phyloP scores from a whole-genome alignment of 2,888 invertebrate species.

The Vesta saturnalis region DNA sequence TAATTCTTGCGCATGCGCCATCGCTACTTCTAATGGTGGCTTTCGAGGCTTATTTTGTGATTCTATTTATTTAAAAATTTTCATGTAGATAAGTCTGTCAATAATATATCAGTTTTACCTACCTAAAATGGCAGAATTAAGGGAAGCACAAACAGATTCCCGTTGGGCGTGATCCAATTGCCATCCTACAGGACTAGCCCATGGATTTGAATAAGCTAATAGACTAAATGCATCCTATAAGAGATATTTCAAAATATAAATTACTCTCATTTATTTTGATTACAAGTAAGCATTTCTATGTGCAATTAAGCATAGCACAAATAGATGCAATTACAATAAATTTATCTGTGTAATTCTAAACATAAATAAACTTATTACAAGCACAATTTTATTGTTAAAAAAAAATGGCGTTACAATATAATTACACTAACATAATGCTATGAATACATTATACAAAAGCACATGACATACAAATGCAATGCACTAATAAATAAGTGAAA shows the following conservation, averaged over 20 bases:
- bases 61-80: conserved; percentile 68
- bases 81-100: neutral
- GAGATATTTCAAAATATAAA: conserved; percentile 26
- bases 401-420: no score
- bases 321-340: no score
- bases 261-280: no score
- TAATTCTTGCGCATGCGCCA: conserved; percentile 89
- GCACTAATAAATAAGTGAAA: no score
- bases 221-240: conserved; percentile 95
- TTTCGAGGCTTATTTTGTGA: conserved; percentile 89
- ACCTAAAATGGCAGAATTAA: conserved; percentile 98
- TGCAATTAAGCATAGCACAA: no score
- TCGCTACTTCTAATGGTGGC: conserved; percentile 92
- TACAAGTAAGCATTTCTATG: no score
- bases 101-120: conserved; percentile 46
- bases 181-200: conserved; percentile 96
- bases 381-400: no score
- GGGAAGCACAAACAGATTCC: conserved; percentile 93
- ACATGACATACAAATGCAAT: no score
- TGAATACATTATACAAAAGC: no score
- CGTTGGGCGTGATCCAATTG: conserved; percentile 94
- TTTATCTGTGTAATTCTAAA: no score
- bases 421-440: no score
- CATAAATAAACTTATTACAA: no score
- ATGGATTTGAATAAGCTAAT: conserved; percentile 97